These are phyloP conservation scores for Pardosa pseudoannulata DNA, from an alignment of 2,888 invertebrate genomes.

Conservation along the genomic window DNA sequence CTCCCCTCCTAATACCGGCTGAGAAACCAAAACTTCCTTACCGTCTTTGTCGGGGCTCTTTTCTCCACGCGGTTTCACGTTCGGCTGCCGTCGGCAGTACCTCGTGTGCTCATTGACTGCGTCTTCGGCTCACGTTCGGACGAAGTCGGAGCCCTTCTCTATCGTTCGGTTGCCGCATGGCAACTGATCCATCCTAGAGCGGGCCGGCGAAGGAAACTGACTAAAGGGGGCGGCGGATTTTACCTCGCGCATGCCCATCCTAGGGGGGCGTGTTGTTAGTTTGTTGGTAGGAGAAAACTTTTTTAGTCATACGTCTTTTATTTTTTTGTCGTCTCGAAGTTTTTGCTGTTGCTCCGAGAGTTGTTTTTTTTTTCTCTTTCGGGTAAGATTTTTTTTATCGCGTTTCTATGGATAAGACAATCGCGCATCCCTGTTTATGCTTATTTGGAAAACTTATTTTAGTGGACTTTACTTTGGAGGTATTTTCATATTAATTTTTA, in stretches of 20 bases:
- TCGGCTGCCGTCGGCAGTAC: background rate
- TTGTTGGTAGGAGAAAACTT: constrained; percentile 31
- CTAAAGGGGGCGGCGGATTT: constrained; percentile 54
- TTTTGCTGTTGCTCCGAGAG: constrained; percentile 14
- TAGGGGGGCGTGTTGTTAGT: constrained; percentile 62
- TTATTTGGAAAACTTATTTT: too few species aligned
- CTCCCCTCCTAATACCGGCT: too few species aligned
- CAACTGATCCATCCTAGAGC: constrained; percentile 41
- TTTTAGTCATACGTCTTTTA: background rate
- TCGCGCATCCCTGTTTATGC: too few species aligned
- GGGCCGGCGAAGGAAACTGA: constrained; percentile 43
- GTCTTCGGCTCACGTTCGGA: constrained; percentile 10
- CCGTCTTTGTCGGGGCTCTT: background rate
- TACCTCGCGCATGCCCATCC: constrained; percentile 48
- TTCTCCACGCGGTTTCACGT: constrained; percentile 11
- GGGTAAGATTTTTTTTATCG: constrained; percentile 5
- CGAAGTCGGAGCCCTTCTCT: constrained; percentile 15
- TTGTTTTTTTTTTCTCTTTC: too few species aligned
- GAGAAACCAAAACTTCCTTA: background rate
- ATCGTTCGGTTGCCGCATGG: constrained; percentile 59
- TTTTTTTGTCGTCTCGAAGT: constrained; percentile 6
- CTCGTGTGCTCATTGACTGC: constrained; percentile 10
- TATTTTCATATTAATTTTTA: too few species aligned
- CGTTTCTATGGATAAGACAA: too few species aligned
- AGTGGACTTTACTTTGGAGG: too few species aligned